Evolutionary conservation across 2,888 invertebrate species (phyloP), one percentile per base, ranked within the genome.

Genomic region (Leptarthrus brevirostris): DNA sequence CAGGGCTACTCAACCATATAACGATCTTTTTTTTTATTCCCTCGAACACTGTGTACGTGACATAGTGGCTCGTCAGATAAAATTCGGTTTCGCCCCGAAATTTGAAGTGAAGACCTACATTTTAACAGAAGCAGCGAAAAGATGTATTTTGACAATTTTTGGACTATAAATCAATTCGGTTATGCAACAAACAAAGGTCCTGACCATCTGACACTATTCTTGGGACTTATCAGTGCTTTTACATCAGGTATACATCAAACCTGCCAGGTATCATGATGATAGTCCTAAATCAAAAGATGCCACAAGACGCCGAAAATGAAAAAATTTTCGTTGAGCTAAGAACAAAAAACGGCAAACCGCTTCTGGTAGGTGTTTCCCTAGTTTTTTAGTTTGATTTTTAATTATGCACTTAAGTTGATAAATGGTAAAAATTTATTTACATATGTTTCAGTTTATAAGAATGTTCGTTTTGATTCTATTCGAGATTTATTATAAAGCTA

Each of bases 1-100:
- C 64, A 64, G 64, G 64, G 64, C 47, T 47, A 64, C 64, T 64
- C 64, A 64, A 64, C 64, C 64, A 44, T 24, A 64, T 22, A n/a
- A 36, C 10, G 24, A 36, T 3, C 1, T 8, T 16, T 24, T 2
- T 8, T 16, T 24, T 14, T 24, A 10, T 34, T 16, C 24, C 22
- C 22, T 18, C 16, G 64, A 64, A n/a, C 3, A 40, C 44, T 44
- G 16, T n/a, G n/a, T 64, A 47, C 64, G 64, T 64, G 64, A 64
- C 64, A 24, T 14, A 22, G n/a, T 49, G 26, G 44, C 24, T 36
- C 64, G 3, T 10, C 4, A 26, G 64, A 64, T 64, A 64, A 64
- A n/a, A 24, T 8, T 64, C 16, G 22, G 10, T 18, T 12, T 58
- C 58, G 58, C 58, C 58, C 36, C 18, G 18, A 18, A 49, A 49